Evolutionary conservation across 2,888 invertebrate genomes (phyloP).

Genomic region (Drosophila testacea): DNA sequence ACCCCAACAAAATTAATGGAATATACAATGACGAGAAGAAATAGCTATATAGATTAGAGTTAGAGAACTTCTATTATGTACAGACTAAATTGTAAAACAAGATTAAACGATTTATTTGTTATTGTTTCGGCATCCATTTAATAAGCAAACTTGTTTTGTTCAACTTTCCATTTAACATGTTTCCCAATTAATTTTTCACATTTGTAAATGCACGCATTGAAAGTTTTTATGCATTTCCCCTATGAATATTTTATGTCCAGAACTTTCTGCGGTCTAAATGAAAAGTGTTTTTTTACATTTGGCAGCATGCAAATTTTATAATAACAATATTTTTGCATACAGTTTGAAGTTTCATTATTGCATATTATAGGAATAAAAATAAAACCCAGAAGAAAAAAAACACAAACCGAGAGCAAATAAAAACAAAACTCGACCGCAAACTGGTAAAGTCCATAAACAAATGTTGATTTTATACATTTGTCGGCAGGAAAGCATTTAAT

Average conservation of each 20-base stretch:
- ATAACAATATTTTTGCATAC: conserved; percentile 24
- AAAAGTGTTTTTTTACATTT: conserved; percentile 15
- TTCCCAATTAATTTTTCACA: conserved; percentile 25
- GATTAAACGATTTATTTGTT: conserved; percentile 4
- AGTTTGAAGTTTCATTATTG: conserved; percentile 10
- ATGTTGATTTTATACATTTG: conserved; percentile 44
- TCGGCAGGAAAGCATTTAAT: conserved; percentile 24
- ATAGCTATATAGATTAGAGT: conserved; percentile 14
- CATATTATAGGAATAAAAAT: conserved; percentile 17
- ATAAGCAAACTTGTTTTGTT: conserved; percentile 5
- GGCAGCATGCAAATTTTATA: conserved; percentile 16
- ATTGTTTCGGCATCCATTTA: background rate
- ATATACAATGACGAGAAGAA: background rate
- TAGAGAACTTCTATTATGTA: background rate
- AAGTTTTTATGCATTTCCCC: conserved; percentile 13
- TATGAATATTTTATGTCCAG: conserved; percentile 10
- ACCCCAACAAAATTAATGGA: conserved; percentile 14
- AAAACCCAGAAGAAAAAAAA: background rate
- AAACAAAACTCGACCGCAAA: conserved; percentile 17
- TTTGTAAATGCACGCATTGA: conserved; percentile 23
- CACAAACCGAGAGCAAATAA: conserved; percentile 8
- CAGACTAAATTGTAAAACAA: background rate
- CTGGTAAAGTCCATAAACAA: conserved; percentile 33
- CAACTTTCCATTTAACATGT: background rate
- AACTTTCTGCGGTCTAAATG: conserved; percentile 13